Conservation (phyloP, 1,140 invertebrate species). For the Calycopis cecrops region DNA sequence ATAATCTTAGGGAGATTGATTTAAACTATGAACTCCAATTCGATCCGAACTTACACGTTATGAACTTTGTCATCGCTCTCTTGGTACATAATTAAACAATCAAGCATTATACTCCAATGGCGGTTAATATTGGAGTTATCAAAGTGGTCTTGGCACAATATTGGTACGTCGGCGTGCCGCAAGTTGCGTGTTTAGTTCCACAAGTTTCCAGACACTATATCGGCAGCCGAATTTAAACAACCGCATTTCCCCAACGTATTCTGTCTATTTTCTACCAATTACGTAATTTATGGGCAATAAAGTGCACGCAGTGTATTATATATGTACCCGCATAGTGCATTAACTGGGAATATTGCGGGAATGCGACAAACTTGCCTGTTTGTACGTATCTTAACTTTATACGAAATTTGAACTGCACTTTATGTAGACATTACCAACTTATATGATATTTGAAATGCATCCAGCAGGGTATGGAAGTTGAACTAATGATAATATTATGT, state of each 20-base stretch:
- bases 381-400: background rate
- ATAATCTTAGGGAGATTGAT: constrained; percentile 25
- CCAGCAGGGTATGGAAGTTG: too few species aligned
- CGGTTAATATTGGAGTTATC: constrained; percentile 32
- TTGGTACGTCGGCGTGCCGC: constrained; percentile 43
- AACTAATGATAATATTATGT: too few species aligned
- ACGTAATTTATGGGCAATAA: constrained; percentile 33
- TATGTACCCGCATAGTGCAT: constrained; percentile 19
- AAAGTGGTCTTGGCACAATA: constrained; percentile 42
- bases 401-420: background rate
- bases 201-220: constrained; percentile 54
- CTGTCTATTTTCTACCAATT: constrained; percentile 33
- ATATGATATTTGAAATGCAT: too few species aligned
- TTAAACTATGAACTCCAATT: constrained; percentile 21
- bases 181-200: constrained; percentile 42
- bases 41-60: constrained; percentile 20
- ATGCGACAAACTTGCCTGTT: too few species aligned
- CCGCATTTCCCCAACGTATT: constrained; percentile 28
- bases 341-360: constrained; percentile 13
- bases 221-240: constrained; percentile 40
- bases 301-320: constrained; percentile 29
- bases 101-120: too few species aligned
- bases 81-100: constrained; percentile 24
- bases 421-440: too few species aligned
- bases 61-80: constrained; percentile 24